phyloP scores from a whole-genome alignment of 2,888 invertebrate species.

The Trachelus iudaicus region DNA sequence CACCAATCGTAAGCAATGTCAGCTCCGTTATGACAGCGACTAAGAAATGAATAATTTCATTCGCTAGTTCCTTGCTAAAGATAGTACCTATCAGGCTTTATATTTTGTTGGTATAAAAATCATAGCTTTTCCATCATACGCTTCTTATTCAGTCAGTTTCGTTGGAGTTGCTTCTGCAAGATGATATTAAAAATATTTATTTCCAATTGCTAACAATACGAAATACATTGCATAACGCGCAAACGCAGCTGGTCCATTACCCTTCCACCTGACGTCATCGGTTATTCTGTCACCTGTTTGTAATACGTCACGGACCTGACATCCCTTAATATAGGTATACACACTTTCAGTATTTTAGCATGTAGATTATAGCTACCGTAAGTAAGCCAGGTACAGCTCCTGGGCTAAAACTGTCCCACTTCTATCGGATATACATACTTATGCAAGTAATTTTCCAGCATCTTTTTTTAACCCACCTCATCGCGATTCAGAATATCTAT shows the following conservation, averaged over 20 bases:
- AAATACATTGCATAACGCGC: conserved; percentile 27
- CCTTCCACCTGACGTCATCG: conserved; percentile 35
- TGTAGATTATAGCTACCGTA: background rate
- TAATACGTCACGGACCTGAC: conserved; percentile 24
- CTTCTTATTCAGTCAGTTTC: background rate
- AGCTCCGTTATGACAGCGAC: conserved; percentile 20
- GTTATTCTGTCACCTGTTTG: conserved; percentile 40
- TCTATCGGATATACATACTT: background rate
- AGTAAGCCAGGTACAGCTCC: background rate
- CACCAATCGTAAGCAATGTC: conserved; percentile 49
- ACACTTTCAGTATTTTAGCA: background rate
- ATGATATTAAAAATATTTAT: background rate
- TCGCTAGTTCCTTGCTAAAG: conserved; percentile 14
- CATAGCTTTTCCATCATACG: background rate
- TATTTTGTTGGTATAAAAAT: background rate
- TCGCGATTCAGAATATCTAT: background rate
- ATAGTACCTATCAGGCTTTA: background rate
- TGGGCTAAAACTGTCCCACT: background rate
- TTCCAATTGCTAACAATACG: background rate
- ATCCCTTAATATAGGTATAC: conserved; percentile 18
- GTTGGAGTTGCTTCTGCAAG: background rate
- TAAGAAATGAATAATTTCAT: background rate
- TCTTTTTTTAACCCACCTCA: background rate
- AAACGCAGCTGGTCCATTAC: conserved; percentile 32
- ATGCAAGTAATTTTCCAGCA: background rate